Evolutionary conservation across 2,113 vertebrate species (phyloP).

Genomic region (Macroglossus sobrinus): DNA sequence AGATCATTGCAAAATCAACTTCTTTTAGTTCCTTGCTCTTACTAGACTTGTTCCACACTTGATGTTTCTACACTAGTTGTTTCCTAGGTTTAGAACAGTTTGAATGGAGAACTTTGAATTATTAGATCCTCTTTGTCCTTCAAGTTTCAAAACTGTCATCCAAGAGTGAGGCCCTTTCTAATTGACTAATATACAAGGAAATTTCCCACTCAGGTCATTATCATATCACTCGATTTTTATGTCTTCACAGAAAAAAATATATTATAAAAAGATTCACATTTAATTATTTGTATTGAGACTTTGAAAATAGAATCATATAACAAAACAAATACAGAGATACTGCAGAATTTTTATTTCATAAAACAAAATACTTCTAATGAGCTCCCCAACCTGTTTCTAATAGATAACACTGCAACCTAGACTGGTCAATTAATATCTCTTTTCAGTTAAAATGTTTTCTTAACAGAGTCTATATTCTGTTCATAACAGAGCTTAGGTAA

Average conservation of each 20-base stretch:
- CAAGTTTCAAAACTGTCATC: background rate
- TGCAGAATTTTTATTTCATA: background rate
- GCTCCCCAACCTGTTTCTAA: background rate
- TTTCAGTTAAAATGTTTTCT: background rate
- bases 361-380: background rate
- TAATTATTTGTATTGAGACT: background rate
- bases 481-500: background rate
- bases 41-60: background rate
- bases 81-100: background rate
- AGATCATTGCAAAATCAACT: background rate
- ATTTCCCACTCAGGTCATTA: background rate
- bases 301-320: background rate
- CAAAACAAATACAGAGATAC: background rate
- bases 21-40: background rate
- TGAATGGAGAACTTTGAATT: background rate
- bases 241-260: background rate
- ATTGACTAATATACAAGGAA: background rate
- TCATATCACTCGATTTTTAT: background rate
- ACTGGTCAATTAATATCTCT: background rate
- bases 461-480: background rate
- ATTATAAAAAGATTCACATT: background rate
- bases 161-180: background rate
- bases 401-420: background rate
- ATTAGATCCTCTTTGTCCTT: background rate
- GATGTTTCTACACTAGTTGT: background rate